Percentiles rank a stretch among this genome's conserved stretches.
Conservation (phyloP, 2,888 invertebrate species). For the Erebia ligea region DNA sequence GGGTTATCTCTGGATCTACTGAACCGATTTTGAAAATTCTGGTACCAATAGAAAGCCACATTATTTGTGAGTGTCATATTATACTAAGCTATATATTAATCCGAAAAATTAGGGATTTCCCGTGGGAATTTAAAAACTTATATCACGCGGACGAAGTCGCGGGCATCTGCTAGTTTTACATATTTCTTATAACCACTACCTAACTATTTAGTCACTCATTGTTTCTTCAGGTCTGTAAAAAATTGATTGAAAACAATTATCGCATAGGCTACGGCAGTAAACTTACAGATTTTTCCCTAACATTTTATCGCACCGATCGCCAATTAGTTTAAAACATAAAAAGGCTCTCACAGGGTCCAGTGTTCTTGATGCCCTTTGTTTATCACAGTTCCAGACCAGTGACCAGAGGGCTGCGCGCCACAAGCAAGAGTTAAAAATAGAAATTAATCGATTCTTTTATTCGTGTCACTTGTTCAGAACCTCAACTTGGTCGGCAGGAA, state of each 20-base stretch:
- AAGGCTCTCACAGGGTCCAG: slow-evolving; percentile 53
- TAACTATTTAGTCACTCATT: neutral
- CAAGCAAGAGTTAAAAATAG: slow-evolving; percentile 75
- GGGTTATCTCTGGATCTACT: too few species aligned
- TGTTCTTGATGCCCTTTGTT: slow-evolving; percentile 57
- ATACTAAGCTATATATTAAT: too few species aligned
- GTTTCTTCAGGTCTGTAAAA: neutral
- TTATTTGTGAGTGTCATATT: too few species aligned
- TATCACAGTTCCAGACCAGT: slow-evolving; percentile 54
- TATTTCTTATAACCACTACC: too few species aligned
- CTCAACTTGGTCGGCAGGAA: slow-evolving; percentile 49
- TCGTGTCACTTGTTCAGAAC: slow-evolving; percentile 72
- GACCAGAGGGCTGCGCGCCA: slow-evolving; percentile 49
- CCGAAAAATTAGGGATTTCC: too few species aligned
- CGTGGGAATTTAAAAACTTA: too few species aligned
- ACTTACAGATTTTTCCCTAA: neutral
- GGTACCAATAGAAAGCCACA: too few species aligned
- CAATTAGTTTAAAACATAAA: slow-evolving; percentile 50
- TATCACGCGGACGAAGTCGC: too few species aligned
- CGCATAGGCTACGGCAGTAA: neutral
- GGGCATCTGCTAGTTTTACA: too few species aligned
- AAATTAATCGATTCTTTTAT: slow-evolving; percentile 80
- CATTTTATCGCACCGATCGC: slow-evolving; percentile 19
- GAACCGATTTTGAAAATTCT: too few species aligned
- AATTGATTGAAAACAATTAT: neutral